Base-by-base conservation (phyloP, 2,113 vertebrate species). In the Elephas maximus region DNA sequence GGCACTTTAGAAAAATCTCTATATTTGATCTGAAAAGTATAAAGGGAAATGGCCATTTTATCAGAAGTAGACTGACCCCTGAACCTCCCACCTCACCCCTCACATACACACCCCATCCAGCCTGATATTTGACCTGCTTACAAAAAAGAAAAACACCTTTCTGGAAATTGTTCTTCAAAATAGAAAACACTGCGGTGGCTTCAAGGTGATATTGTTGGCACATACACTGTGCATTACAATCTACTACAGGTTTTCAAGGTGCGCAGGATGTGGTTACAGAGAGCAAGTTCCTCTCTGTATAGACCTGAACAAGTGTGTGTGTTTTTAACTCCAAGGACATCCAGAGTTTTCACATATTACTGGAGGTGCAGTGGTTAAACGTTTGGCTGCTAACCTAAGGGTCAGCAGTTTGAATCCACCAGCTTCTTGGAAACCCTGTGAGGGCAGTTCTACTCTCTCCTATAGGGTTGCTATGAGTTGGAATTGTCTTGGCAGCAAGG, bases 131-230 rank as follows among this genome's bases (percentile, higher is more conserved):
- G 51, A 88, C 51, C 18, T 80, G 28, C 37, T 74, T 78, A 3
- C 93, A 2, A 71, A 93, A 85, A 83, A 14, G 45, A 71, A 93
- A 95, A 93, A 67, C 80, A 88, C 80, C 57, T 57, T 76, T 48
- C 79, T 92, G 48, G 79, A 94, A 96, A 81, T 28, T 77, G 69
- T 92, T 44, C 76, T 93, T 93, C 67, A 92, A 60, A 93, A 71
- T 24, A 90, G 63, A 95, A 91, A 83, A 51, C 17, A 37, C 2
- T 15, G 24, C 65, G 62, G 33, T 86, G 89, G 37, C 78, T 78
- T 65, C 23, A 74, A 88, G 76, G 60, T 88, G 73, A 57, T 69
- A 6, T 57, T 41, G 67, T 41, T 94, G 83, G 82, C 73, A 14
- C 20, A 85, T 2, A 37, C 17, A 6, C 79, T 10, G 7, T 18